Evolutionary conservation across 2,113 vertebrate species (phyloP).

Genomic region (Tragelaphus scriptus): DNA sequence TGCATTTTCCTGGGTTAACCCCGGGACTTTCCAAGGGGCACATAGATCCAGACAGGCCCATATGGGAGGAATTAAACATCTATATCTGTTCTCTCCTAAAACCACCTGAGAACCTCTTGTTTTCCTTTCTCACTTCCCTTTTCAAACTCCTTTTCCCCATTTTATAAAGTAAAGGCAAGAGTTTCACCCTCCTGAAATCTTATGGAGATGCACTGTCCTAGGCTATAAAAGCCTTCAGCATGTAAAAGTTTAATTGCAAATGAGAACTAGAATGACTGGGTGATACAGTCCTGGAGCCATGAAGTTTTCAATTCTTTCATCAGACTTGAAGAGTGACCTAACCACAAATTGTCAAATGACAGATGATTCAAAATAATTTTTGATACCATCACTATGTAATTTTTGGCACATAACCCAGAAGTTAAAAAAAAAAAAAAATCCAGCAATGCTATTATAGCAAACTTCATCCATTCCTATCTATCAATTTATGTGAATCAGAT

Average conservation of each 20-base stretch:
- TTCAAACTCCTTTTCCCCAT: not conserved
- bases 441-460: not conserved
- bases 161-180: not conserved
- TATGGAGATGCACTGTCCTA: not conserved
- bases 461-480: not conserved
- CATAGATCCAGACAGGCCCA: not conserved
- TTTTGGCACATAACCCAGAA: conserved; percentile 11
- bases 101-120: not conserved
- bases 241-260: not conserved
- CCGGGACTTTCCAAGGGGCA: not conserved
- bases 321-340: not conserved
- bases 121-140: not conserved
- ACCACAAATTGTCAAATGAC: not conserved
- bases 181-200: not conserved
- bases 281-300: not conserved
- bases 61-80: not conserved
- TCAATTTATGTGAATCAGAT: not conserved
- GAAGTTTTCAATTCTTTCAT: not conserved
- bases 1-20: not conserved
- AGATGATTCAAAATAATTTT: conserved; percentile 3
- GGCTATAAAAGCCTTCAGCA: not conserved
- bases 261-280: not conserved
- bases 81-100: not conserved
- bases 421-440: not conserved
- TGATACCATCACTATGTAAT: not conserved